Conservation (phyloP, 2,113 vertebrate genomes). For the Pseudois nayaur region DNA sequence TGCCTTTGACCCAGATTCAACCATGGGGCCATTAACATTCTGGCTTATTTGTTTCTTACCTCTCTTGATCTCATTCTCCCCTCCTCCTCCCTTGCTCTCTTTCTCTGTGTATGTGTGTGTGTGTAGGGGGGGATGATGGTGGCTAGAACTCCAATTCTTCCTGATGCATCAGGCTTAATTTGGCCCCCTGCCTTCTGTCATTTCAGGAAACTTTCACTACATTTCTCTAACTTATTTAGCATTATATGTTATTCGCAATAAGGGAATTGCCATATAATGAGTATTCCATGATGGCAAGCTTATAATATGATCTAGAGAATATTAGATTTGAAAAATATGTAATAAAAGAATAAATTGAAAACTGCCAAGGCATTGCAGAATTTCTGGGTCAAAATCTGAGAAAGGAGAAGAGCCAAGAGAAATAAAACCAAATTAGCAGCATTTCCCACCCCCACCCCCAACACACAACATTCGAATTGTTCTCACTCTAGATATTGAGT, state of each 20-base stretch:
- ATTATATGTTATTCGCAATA: not conserved
- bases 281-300: not conserved
- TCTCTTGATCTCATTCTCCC: not conserved
- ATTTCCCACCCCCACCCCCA: not conserved
- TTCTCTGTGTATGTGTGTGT: not conserved
- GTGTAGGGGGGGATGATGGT: not conserved
- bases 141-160: not conserved
- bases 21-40: not conserved
- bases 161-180: not conserved
- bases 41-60: not conserved
- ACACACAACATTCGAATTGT: not conserved
- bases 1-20: not conserved
- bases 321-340: not conserved
- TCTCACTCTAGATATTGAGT: not conserved
- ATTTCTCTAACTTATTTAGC: not conserved
- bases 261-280: not conserved
- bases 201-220: not conserved
- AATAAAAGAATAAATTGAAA: not conserved
- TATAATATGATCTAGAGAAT: not conserved
- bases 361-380: not conserved
- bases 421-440: not conserved
- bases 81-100: accelerated
- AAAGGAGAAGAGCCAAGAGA: not conserved
- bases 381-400: not conserved
- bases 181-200: not conserved